Evolutionary conservation across 2,113 vertebrate genomes (phyloP), one percentile per base, ranked within the genome.

Genomic region (Acanthochromis polyacanthus): DNA sequence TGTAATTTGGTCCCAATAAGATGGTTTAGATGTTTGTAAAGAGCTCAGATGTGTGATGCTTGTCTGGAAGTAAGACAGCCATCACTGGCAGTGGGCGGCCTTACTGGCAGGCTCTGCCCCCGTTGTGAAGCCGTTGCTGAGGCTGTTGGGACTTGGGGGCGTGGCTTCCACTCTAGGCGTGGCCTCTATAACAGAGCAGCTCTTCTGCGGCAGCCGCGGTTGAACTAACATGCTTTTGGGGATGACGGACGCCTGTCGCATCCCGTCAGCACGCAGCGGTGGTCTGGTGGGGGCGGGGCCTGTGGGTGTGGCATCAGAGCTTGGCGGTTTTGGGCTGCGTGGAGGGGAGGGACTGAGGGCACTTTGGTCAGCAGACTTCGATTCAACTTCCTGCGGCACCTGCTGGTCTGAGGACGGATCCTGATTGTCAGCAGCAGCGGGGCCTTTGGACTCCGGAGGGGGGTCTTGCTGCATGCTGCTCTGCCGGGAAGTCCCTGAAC

Each of bases 401-500:
- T 75, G 73, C 25, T 78, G 75, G 23, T 83, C 71, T 0, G 70
- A 43, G 48, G 86, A 53, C 0, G 61, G 36, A 22, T 60, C 55
- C 32, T 92, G 86, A 58, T 86, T 72, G 17, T 89, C 83, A 17
- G 52, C 1, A 10, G 79, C 23, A 59, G 86, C 2, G 60, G 92
- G 71, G 10, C 71, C 67, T n/a, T 83, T 61, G 7, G 90, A 64
- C 55, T 92, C 89, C 2, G 85, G 85, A 7, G 92, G 75, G 2
- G 80, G 82, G 79, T 94, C 91, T 66, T 92, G 94, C 51, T 92
- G 91, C 88, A 92, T 87, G 86, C 89, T 94, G 90, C 90, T 87
- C 83, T 94, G 93, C 70, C 88, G 78, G n/a, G 93, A 91, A 20
- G 80, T 80, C 2, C 93, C 93, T 0, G 93, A 88, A 8, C 84